Evolutionary conservation across 1,140 invertebrate genomes (phyloP).

Genomic region (Ganaspis sp.): DNA sequence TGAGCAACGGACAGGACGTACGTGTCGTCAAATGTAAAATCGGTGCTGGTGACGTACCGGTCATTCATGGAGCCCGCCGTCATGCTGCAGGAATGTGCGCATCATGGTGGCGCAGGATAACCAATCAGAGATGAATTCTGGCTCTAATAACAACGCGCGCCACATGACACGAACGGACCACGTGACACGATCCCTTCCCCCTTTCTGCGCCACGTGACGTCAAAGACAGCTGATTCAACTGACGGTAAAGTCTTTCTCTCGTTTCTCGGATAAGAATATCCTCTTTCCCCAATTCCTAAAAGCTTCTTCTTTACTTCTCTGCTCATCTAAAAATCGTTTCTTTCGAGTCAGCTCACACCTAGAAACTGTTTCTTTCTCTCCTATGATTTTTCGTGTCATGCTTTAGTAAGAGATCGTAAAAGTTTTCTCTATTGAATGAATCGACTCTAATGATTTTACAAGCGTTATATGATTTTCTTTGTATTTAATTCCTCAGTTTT

Average conservation of each 20-base stretch:
- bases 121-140: constrained; percentile 45
- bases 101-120: constrained; percentile 54
- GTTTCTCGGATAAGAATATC: neutral
- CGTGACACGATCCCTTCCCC: constrained; percentile 49
- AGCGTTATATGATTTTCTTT: neutral
- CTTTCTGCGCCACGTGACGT: constrained; percentile 62
- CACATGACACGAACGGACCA: constrained; percentile 64
- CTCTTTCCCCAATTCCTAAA: neutral
- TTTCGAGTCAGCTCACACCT: too few relatives aligned
- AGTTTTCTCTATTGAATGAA: too few relatives aligned
- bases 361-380: too few relatives aligned
- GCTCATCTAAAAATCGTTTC: neutral
- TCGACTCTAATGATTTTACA: too few relatives aligned
- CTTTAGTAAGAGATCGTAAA: too few relatives aligned
- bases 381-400: too few relatives aligned
- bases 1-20: neutral
- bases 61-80: constrained; percentile 71
- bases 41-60: constrained; percentile 65
- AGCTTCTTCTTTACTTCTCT: neutral
- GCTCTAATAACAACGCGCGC: constrained; percentile 48
- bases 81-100: constrained; percentile 70
- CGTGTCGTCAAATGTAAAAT: constrained; percentile 55
- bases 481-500: neutral
- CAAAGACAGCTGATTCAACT: constrained; percentile 71
- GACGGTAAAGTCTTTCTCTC: neutral